Conservation (phyloP, 2,888 invertebrate genomes). For the Scaptomyza polygonia region DNA sequence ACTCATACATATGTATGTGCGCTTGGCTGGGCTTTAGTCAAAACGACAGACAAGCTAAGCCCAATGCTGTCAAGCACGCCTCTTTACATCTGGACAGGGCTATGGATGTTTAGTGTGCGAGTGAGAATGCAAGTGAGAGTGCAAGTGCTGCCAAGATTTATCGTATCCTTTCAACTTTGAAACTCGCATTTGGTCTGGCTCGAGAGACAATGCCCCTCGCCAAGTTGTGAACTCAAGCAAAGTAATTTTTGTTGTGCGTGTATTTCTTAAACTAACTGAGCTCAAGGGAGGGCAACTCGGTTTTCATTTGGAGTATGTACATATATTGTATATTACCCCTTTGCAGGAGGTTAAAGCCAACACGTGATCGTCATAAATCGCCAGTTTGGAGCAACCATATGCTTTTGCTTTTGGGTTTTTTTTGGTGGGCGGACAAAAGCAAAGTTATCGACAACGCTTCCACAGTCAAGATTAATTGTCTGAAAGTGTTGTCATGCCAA, state of each 20-base stretch:
- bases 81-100: constrained; percentile 26
- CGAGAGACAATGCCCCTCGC: constrained; percentile 35
- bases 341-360: constrained; percentile 66
- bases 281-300: constrained; percentile 44
- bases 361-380: constrained; percentile 71
- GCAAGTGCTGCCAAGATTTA: constrained; percentile 66
- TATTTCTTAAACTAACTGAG: constrained; percentile 29
- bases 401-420: background rate
- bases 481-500: constrained; percentile 46
- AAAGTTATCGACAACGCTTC: constrained; percentile 24
- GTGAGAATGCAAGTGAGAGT: background rate
- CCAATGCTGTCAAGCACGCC: constrained; percentile 47
- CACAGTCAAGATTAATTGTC: constrained; percentile 55
- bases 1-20: constrained; percentile 2
- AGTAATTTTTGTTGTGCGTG: constrained; percentile 24
- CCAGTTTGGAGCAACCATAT: constrained; percentile 8
- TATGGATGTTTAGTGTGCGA: background rate
- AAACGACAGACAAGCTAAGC: constrained; percentile 47
- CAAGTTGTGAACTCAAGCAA: constrained; percentile 61
- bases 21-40: constrained; percentile 31
- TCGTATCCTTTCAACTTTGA: constrained; percentile 81
- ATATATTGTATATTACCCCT: constrained; percentile 35
- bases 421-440: constrained; percentile 7
- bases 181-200: constrained; percentile 60
- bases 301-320: background rate